Evolutionary conservation across 1,140 invertebrate genomes (phyloP), one percentile per base, ranked within the genome.

Genomic region (Drosophila sucinea): DNA sequence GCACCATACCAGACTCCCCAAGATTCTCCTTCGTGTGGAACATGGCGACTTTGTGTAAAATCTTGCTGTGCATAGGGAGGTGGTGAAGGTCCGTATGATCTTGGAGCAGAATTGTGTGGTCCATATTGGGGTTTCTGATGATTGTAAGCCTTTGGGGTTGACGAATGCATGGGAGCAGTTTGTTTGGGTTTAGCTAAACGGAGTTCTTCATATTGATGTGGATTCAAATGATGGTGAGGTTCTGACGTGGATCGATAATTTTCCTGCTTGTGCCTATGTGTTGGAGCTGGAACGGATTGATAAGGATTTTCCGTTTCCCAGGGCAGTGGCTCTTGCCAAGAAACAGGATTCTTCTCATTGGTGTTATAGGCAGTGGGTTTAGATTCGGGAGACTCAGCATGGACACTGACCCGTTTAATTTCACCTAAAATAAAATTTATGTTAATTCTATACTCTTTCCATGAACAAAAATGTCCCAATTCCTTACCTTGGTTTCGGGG

Each of bases 321-420:
- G 5, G 83, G 83, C 8, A 87, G 27, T 1, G 79, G 66, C 11
- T 77, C 51, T 7, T 67, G 55, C 73, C 79, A 80, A 6, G 83
- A 83, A 2, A 79, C 70, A 3, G 44, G 1, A 25, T 55, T 44
- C 7, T 23, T 44, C 4, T 33, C 17, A 5, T 41, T 10, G 40
- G 1, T n/a, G 1, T 41, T 41, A 3, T 41, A 41, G 1, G 1
- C 40, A 41, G 25, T 58, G 0, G 63, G 35, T 30, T 66, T 70
- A 0, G 57, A 55, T 2, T 75, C 65, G 0, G 81, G 65, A 0
- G 70, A 65, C 27, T 74, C 54, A 1, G 73, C 60, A 56, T 85
- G 70, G 27, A 68, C 77, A 33, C 38, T 66, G 1, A 68, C 68
- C 11, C 73, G 70, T 7, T 60, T 29, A 6, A 30, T 8, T 4